phyloP scores from a whole-genome alignment of 2,888 invertebrate genomes.

The Agrilus biguttatus region DNA sequence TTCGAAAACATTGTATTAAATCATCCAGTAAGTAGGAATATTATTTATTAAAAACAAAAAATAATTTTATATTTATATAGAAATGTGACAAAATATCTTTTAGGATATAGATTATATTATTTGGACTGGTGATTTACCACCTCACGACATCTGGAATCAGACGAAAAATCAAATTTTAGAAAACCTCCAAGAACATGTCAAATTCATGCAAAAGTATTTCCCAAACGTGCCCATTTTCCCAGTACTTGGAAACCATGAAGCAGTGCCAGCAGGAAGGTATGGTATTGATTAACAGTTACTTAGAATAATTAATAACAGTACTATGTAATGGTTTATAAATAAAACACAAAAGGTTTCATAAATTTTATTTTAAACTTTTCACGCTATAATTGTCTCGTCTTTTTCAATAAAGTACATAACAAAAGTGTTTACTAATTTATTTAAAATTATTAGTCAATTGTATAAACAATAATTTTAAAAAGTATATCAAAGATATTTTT shows the following conservation, averaged over 20 bases:
- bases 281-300: no score
- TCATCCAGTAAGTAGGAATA: constrained; percentile 49
- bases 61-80: background rate
- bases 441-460: no score
- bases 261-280: constrained; percentile 88
- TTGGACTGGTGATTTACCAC: constrained; percentile 93
- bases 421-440: no score
- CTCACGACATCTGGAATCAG: constrained; percentile 92
- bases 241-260: constrained; percentile 91
- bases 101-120: constrained; percentile 85
- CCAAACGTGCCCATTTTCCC: constrained; percentile 87
- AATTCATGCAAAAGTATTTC: constrained; percentile 69
- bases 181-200: constrained; percentile 66
- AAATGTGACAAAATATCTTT: constrained; percentile 11
- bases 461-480: no score
- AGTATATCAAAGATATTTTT: no score
- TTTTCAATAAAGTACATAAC: no score
- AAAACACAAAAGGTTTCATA: no score
- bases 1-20: constrained; percentile 70
- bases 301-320: constrained; percentile 1
- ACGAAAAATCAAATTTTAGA: constrained; percentile 72
- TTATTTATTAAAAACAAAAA: background rate
- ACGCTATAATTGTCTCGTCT: no score
- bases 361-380: no score
- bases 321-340: no score